Percentiles rank a stretch among this genome's conserved stretches.
Evolutionary conservation across 2,888 invertebrate genomes (phyloP).

Genomic region (Rhyacophila evoluta): DNA sequence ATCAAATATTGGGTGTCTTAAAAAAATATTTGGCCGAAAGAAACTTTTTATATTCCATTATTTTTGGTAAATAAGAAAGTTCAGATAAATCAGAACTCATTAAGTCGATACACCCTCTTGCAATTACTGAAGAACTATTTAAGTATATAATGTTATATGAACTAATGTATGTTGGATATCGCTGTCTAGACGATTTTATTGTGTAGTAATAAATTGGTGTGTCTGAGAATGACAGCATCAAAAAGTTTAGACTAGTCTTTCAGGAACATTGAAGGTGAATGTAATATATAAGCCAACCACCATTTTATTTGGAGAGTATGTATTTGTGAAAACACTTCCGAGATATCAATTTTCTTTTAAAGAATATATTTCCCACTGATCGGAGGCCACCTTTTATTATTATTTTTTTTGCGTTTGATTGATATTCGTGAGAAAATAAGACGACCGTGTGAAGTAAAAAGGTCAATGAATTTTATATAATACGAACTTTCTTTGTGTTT

Average conservation of each 20-base stretch:
- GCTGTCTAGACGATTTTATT: conserved; percentile 14
- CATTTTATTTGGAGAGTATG: neutral
- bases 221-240: conserved; percentile 17
- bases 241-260: neutral
- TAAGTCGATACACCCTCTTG: neutral
- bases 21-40: too few species aligned
- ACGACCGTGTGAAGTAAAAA: neutral
- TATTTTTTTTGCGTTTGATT: neutral
- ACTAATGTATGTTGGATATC: neutral
- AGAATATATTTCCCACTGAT: neutral
- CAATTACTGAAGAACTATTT: neutral
- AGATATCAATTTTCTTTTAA: conserved; percentile 9
- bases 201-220: conserved; percentile 26
- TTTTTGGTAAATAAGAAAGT: too few species aligned
- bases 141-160: neutral
- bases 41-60: too few species aligned
- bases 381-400: neutral
- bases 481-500: too few species aligned
- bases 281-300: neutral
- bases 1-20: too few species aligned
- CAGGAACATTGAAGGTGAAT: neutral
- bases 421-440: neutral
- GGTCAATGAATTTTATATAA: neutral
- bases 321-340: neutral
- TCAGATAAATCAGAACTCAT: neutral